These are phyloP conservation scores for Myopa testacea DNA, from an alignment of 2,888 invertebrate genomes.

Conservation along the genomic window DNA sequence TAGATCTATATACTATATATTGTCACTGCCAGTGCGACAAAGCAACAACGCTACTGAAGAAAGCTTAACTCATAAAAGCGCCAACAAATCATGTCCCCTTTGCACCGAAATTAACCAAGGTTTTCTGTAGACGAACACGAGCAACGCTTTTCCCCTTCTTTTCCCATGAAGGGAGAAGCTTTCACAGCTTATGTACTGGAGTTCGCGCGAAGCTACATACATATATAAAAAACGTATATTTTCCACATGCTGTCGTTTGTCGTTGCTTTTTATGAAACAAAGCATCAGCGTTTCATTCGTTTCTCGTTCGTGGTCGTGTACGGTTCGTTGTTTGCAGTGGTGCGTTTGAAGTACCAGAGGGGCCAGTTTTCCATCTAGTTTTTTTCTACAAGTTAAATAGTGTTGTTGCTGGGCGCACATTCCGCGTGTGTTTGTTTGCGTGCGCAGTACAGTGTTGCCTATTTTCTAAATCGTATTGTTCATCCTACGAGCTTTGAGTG, in stretches of 20 bases:
- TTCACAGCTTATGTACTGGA: constrained; percentile 22
- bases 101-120: neutral
- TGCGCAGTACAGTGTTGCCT: constrained; percentile 34
- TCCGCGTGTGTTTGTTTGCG: constrained; percentile 38
- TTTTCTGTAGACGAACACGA: neutral
- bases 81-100: neutral
- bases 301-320: constrained; percentile 61
- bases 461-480: neutral
- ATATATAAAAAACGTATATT: constrained; percentile 3
- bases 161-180: constrained; percentile 32
- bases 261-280: constrained; percentile 47
- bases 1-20: neutral
- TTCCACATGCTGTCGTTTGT: constrained; percentile 34
- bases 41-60: neutral
- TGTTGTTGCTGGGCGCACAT: constrained; percentile 42
- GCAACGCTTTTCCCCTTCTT: constrained; percentile 20
- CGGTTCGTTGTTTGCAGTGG: constrained; percentile 56
- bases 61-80: constrained; percentile 7
- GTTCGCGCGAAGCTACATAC: neutral
- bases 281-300: constrained; percentile 64
- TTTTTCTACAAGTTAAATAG: neutral
- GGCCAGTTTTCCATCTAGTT: constrained; percentile 26
- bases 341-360: constrained; percentile 49
- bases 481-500: neutral
- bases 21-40: constrained; percentile 33